Evolutionary conservation across 2,888 invertebrate species (phyloP), one percentile per base, ranked within the genome.

Genomic region (Erebia palarica): DNA sequence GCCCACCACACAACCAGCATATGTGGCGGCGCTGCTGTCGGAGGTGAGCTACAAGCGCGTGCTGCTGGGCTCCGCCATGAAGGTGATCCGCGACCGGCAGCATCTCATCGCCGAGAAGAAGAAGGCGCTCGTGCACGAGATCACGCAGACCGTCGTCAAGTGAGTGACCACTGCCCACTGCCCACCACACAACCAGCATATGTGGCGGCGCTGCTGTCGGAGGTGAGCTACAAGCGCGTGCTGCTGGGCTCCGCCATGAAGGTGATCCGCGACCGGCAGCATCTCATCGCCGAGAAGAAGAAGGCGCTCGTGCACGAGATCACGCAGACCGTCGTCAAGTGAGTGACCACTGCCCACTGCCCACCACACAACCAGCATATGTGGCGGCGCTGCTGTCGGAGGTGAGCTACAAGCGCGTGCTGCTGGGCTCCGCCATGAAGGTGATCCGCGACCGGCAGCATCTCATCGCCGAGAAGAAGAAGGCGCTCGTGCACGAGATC

Each of bases 71-170:
- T 96, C 96, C 77, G 96, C 96, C 79, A 96, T 96, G 94, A 95
- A 96, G 91, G 96, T 97, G 51, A 97, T 98, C 84, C 96, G 96
- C 82, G 97, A 97, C 89, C 94, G 97, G 18, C 97, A 97, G 88
- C 95, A 95, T 80, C 94, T 97, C 82, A 98, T 98, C 85, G 94
- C 95, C 72, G 97, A 97, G 82, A 97, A 97, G 88, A 98, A 98
- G 89, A 96, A 96, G 86, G 95, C 95, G 79, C 94, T 98, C 64
- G 96, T 97, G 74, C 96, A 97, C 85, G 97, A 98, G 88, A 97
- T 98, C 82, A 97, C 97, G 74, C 96, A 96, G 85, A 96, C 97
- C 90, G 97, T 97, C 77, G 96, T 97, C 77, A 97, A 96, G 96
- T 96, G 82, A 94, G 95, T 94, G 72, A 16, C 27, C 27, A 16